Percentiles rank a stretch among this genome's conserved stretches.
Evolutionary conservation across 2,888 invertebrate genomes (phyloP).

Genomic region (Rhingia campestris): DNA sequence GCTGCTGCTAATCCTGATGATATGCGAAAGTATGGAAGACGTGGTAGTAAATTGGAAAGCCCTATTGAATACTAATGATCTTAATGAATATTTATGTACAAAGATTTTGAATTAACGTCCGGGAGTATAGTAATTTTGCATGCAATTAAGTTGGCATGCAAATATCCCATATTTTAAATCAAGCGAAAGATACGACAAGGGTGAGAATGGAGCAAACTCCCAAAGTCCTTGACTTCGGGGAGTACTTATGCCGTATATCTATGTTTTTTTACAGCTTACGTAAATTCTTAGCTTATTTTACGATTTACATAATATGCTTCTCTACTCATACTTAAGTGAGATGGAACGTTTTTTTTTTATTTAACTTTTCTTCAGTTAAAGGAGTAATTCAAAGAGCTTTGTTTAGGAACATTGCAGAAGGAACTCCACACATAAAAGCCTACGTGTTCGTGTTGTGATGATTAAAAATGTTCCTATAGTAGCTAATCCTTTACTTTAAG

Average conservation of each 20-base stretch:
- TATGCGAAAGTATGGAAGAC: conserved; percentile 44
- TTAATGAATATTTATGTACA: conserved; percentile 62
- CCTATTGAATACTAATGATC: conserved; percentile 63
- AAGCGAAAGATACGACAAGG: conserved; percentile 23
- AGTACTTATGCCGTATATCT: neutral
- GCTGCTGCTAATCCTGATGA: conserved; percentile 46
- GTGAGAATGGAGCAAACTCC: conserved; percentile 5
- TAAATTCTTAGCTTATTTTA: conserved; percentile 31
- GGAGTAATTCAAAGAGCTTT: conserved; percentile 11
- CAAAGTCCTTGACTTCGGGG: conserved; percentile 33
- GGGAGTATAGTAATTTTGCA: conserved; percentile 57
- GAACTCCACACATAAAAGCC: no score
- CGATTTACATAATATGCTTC: conserved; percentile 39
- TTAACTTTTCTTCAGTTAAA: conserved; percentile 29
- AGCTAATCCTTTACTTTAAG: no score
- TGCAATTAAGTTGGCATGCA: conserved; percentile 57
- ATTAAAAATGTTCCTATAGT: no score
- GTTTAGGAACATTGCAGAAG: neutral
- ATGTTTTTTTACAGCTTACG: neutral
- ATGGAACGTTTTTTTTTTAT: conserved; percentile 18
- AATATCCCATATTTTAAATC: conserved; percentile 47
- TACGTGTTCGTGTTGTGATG: no score
- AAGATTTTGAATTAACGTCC: conserved; percentile 55
- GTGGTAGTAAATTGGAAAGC: conserved; percentile 51
- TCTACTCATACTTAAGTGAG: conserved; percentile 27